These are phyloP conservation scores for Pemphredon lugubris DNA, from an alignment of 2,888 invertebrate species.

Conservation along the genomic window DNA sequence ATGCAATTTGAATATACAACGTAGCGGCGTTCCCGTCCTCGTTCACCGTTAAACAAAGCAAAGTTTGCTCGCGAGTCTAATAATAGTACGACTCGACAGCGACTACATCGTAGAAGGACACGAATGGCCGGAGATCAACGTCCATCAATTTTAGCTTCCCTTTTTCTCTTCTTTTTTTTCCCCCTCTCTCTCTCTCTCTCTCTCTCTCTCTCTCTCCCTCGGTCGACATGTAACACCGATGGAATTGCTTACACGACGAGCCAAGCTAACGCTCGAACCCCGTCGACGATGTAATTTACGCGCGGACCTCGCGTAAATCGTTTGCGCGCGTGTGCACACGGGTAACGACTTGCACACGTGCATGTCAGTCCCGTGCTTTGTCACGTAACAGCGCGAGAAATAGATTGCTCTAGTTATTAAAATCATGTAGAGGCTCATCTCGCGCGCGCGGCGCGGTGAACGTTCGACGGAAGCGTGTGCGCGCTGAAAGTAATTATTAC, in stretches of 20 bases:
- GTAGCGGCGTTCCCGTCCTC: not conserved
- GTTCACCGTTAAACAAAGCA: not conserved
- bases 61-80: not conserved
- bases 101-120: not conserved
- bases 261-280: slow-evolving; percentile 4
- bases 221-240: not conserved
- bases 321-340: slow-evolving; percentile 10
- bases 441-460: not conserved
- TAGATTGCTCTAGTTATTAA: slow-evolving; percentile 54
- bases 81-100: slow-evolving; percentile 3
- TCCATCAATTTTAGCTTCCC: not conserved
- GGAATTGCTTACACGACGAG: slow-evolving; percentile 28
- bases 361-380: slow-evolving; percentile 25
- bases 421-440: slow-evolving; percentile 24
- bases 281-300: slow-evolving; percentile 38
- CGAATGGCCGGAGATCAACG: slow-evolving; percentile 5
- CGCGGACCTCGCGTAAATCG: slow-evolving; percentile 39
- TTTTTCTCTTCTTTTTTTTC: not conserved
- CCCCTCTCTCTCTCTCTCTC: not conserved
- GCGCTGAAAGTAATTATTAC: no score
- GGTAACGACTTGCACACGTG: slow-evolving; percentile 34
- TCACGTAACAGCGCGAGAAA: slow-evolving; percentile 45
- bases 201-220: no score
- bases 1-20: not conserved
- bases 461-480: no score